Conservation (phyloP, 2,888 invertebrate genomes). For the Harpalus rufipes region DNA sequence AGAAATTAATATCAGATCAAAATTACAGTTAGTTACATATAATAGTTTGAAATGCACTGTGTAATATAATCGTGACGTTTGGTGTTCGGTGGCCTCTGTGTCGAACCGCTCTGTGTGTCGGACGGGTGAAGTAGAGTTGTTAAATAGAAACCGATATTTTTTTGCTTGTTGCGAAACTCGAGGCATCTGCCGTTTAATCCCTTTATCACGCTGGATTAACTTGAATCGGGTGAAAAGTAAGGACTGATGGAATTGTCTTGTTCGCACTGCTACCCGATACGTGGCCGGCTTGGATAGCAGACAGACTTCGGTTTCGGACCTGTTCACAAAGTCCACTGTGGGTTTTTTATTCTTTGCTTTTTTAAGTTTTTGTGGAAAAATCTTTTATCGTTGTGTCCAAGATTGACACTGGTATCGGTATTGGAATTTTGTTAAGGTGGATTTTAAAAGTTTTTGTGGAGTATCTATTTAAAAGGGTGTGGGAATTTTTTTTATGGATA, state of each 20-base stretch:
- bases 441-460: slow-evolving; percentile 1
- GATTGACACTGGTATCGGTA: slow-evolving; percentile 42
- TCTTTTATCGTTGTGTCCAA: slow-evolving; percentile 54
- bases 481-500: slow-evolving; percentile 15
- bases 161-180: slow-evolving; percentile 63
- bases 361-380: slow-evolving; percentile 51
- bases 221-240: slow-evolving; percentile 62
- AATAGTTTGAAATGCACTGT: slow-evolving; percentile 17
- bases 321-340: slow-evolving; percentile 43
- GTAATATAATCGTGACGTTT: slow-evolving; percentile 27
- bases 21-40: no score
- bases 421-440: slow-evolving; percentile 28
- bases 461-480: slow-evolving; percentile 27
- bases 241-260: slow-evolving; percentile 67
- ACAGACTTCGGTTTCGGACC: slow-evolving; percentile 16
- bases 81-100: slow-evolving; percentile 28
- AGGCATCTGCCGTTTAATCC: slow-evolving; percentile 66
- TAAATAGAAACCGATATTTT: slow-evolving; percentile 63
- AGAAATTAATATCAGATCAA: no score
- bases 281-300: slow-evolving; percentile 2
- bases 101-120: background rate
- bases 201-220: slow-evolving; percentile 67
- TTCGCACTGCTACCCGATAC: slow-evolving; percentile 57
- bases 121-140: slow-evolving; percentile 53
- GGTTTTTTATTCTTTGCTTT: slow-evolving; percentile 53